These are phyloP conservation scores for Pluvialis apricaria DNA, from an alignment of 2,113 vertebrate species.

Conservation along the genomic window DNA sequence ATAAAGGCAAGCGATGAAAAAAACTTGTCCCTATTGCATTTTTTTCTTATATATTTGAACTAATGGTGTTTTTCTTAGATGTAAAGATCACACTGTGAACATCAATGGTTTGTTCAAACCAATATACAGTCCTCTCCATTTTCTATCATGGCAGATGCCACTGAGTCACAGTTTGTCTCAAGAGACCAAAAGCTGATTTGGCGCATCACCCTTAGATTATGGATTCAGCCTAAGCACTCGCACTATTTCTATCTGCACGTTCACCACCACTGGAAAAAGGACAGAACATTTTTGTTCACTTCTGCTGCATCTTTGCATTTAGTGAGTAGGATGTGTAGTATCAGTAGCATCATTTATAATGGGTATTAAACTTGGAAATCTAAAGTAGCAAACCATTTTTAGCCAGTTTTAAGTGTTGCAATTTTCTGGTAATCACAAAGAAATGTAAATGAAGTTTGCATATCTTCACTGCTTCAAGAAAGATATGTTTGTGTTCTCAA, in stretches of 20 bases:
- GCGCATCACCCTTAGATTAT: accelerated
- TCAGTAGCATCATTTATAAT: neutral
- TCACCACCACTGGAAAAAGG: neutral
- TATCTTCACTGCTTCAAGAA: neutral
- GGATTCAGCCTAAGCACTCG: neutral
- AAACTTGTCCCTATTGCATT: neutral
- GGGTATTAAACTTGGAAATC: neutral
- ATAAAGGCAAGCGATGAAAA: neutral
- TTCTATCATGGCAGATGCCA: neutral
- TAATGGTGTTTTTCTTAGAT: neutral
- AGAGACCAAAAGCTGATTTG: neutral
- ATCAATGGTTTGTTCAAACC: neutral
- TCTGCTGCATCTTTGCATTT: neutral
- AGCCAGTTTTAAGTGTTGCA: neutral
- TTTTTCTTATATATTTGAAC: neutral
- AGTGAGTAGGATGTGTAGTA: neutral
- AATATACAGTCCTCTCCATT: neutral
- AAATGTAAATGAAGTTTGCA: neutral
- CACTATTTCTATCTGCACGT: neutral
- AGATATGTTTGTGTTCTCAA: neutral
- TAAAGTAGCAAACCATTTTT: neutral
- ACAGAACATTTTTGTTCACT: neutral
- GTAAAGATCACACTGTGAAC: neutral
- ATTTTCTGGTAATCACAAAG: neutral
- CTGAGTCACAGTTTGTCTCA: neutral